Base-by-base conservation (phyloP, 2,888 invertebrate species). In the Caenorhabditis sulstoni region DNA sequence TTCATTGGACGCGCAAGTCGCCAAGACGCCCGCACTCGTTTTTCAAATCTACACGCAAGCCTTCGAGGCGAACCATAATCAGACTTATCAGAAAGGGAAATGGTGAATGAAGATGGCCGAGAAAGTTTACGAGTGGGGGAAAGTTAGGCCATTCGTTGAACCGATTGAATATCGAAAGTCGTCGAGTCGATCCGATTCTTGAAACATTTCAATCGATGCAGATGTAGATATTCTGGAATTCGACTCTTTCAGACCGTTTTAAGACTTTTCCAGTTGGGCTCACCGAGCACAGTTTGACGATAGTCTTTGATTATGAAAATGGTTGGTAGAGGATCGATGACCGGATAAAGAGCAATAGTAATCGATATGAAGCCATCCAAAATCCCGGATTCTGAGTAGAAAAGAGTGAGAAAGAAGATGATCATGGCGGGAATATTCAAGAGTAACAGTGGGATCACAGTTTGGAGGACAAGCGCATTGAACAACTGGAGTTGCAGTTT, bases 81-180 rank as follows among this genome's bases (percentile, higher is more conserved):
- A 71, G 49, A 78, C 78, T 18, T 78, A 55, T n/a, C 71, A 71
- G 78, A 78, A 71, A 14, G 78, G 78, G 45, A 65, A 59, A 11
- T 78, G 78, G 78, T 78, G 64, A 66, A 55, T 29, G 29, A 7
- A 29, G 7, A 7, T 29, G 29, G 29, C 29, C 29, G 29, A 29
- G 29, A 29, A n/a, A n/a, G n/a, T n/a, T 29, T 29, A 5, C 29
- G 4, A 29, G 7, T 29, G 3, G 29, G 29, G 7, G 4, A 29
- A 29, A 29, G 29, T 29, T 29, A 3, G 29, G 29, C 7, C 29
- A 29, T 29, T 29, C 29, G 29, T 29, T 29, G 29, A 5, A n/a
- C n/a, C n/a, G n/a, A n/a, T n/a, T n/a, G n/a, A 7, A 29, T 29
- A 3, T 29, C 29, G 29, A 7, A 29, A 29, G 7, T 7, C 4